Conservation (phyloP, 2,113 vertebrate genomes). For the Lasiurus borealis region DNA sequence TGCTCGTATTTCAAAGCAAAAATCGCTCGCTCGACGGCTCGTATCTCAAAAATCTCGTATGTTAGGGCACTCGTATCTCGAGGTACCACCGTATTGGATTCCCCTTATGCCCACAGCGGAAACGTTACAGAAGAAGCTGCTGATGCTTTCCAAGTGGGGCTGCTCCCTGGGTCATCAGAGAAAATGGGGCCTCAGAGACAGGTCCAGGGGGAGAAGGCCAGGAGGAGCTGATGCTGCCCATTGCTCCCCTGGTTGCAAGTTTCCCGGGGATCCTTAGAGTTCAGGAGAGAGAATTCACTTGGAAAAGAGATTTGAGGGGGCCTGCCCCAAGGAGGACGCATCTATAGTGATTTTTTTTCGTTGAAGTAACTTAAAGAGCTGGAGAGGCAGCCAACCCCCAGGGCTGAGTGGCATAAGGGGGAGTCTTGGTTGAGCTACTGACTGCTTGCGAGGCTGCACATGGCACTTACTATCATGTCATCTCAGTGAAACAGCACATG, state of each 20-base stretch:
- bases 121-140: not conserved
- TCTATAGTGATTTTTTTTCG: not conserved
- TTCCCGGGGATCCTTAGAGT: not conserved
- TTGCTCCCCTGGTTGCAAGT: not conserved
- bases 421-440: not conserved
- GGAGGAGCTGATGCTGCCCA: not conserved
- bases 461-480: not conserved
- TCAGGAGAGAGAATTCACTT: not conserved
- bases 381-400: not conserved
- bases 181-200: not conserved
- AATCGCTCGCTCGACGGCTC: no score
- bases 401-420: not conserved
- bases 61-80: no score
- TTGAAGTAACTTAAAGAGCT: not conserved
- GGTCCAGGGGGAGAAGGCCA: not conserved
- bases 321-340: not conserved
- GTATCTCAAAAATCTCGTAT: no score
- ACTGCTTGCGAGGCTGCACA: not conserved
- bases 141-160: not conserved
- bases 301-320: not conserved
- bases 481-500: conserved; percentile 14
- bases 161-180: not conserved
- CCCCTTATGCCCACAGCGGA: not conserved
- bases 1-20: no score
- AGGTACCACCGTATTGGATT: no score